Conservation (phyloP, 2,113 vertebrate species). For the Aspidoscelis tigris region DNA sequence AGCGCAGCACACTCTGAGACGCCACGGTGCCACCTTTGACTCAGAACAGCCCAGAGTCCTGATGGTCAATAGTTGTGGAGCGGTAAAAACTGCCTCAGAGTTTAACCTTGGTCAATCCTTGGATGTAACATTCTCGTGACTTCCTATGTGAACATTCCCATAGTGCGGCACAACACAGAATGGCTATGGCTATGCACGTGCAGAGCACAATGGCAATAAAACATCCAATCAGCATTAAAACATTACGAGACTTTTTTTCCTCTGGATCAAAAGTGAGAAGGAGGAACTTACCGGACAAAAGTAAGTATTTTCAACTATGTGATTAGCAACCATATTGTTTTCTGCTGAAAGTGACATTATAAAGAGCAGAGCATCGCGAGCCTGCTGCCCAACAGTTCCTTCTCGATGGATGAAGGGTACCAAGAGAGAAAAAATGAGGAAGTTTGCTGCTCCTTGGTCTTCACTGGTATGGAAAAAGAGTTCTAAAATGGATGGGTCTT, state of each 20-base stretch:
- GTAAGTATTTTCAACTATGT: conserved; percentile 93
- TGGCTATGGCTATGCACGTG: too few relatives aligned
- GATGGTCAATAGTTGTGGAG: too few relatives aligned
- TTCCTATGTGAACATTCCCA: too few relatives aligned
- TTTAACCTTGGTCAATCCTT: too few relatives aligned
- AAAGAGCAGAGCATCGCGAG: conserved; percentile 92
- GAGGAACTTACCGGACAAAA: conserved; percentile 92
- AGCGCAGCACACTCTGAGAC: too few relatives aligned
- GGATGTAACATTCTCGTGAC: too few relatives aligned
- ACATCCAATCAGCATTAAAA: neutral
- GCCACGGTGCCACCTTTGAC: too few relatives aligned
- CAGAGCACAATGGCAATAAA: neutral
- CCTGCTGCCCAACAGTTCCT: conserved; percentile 93
- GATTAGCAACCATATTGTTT: conserved; percentile 88
- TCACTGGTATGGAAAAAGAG: conserved; percentile 97
- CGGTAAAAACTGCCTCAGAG: too few relatives aligned
- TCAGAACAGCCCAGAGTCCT: too few relatives aligned
- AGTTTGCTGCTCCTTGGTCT: conserved; percentile 97
- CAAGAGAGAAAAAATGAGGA: conserved; percentile 96
- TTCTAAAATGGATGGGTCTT: conserved; percentile 92
- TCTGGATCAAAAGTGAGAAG: neutral
- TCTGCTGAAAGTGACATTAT: conserved; percentile 97
- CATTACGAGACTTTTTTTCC: neutral
- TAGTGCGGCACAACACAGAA: too few relatives aligned
- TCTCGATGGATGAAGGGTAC: conserved; percentile 97